A percentile compares a stretch with the other conserved stretches of the same genome.
Conservation (phyloP, 92 coral and sea anemone species). For the Pocillopora grandis region DNA sequence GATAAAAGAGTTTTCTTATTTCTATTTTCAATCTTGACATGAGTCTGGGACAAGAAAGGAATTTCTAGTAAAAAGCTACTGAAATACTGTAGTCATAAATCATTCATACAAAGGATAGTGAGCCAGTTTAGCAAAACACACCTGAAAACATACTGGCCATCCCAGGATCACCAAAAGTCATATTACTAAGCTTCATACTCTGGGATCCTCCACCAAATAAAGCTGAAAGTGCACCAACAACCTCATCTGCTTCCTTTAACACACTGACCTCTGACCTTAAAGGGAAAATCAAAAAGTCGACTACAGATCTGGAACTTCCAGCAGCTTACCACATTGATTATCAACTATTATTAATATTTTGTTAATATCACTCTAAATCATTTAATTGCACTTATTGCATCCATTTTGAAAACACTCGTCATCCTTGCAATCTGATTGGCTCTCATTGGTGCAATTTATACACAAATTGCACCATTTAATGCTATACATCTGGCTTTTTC, state of each 20-base stretch:
- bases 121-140: background rate
- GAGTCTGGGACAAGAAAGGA: too few relatives aligned
- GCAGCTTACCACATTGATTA: background rate
- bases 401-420: too few relatives aligned
- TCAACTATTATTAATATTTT: background rate
- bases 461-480: too few relatives aligned
- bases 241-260: slow-evolving; percentile 58
- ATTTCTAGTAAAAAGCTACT: too few relatives aligned
- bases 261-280: slow-evolving; percentile 64
- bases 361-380: background rate
- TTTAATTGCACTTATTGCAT: too few relatives aligned
- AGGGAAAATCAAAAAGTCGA: background rate
- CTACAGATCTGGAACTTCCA: background rate
- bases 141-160: slow-evolving; percentile 33
- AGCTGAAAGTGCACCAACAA: slow-evolving; percentile 34
- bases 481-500: too few relatives aligned
- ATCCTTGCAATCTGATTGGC: too few relatives aligned
- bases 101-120: too few relatives aligned
- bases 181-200: slow-evolving; percentile 25
- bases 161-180: slow-evolving; percentile 33
- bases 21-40: too few relatives aligned
- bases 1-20: too few relatives aligned
- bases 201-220: slow-evolving; percentile 38
- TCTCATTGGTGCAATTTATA: too few relatives aligned
- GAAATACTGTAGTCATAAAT: too few relatives aligned